These are phyloP conservation scores for Calameuta pallipes DNA, from an alignment of 2,888 invertebrate species.

Conservation along the genomic window DNA sequence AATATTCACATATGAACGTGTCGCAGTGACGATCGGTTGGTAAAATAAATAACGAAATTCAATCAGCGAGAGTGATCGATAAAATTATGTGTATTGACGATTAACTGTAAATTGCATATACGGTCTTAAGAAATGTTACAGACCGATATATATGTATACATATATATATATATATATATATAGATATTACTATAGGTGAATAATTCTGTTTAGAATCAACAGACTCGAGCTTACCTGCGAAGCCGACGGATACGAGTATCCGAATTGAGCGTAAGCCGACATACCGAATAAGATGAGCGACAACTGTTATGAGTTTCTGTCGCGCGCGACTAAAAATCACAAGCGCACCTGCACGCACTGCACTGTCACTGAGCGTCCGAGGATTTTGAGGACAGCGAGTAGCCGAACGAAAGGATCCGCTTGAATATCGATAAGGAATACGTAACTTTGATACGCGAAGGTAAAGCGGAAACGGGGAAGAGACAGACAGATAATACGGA, in stretches of 20 bases:
- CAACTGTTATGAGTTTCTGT: constrained; percentile 22
- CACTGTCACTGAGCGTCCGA: constrained; percentile 34
- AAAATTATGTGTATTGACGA: not conserved
- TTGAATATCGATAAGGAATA: not conserved
- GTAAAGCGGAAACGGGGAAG: not conserved
- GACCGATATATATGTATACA: no score
- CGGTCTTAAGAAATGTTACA: not conserved
- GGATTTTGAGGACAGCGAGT: not conserved
- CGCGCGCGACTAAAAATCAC: constrained; percentile 16
- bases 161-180: no score
- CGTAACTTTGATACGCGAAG: not conserved
- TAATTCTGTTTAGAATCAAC: not conserved
- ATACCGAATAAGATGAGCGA: constrained; percentile 51
- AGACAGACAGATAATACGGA: not conserved
- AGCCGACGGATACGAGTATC: constrained; percentile 92
- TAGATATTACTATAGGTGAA: not conserved
- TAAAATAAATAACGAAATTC: not conserved
- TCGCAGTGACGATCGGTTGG: not conserved
- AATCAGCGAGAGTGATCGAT: not conserved
- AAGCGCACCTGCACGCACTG: constrained; percentile 51
- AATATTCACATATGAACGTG: not conserved
- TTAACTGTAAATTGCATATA: not conserved
- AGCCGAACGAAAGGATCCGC: not conserved
- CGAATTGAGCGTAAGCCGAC: constrained; percentile 92
- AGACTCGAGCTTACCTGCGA: constrained; percentile 78